Percentiles rank a stretch among this genome's conserved stretches.
These are phyloP conservation scores for Antechinus stuartii DNA, from an alignment of 2,113 vertebrate species.

Conservation along the genomic window DNA sequence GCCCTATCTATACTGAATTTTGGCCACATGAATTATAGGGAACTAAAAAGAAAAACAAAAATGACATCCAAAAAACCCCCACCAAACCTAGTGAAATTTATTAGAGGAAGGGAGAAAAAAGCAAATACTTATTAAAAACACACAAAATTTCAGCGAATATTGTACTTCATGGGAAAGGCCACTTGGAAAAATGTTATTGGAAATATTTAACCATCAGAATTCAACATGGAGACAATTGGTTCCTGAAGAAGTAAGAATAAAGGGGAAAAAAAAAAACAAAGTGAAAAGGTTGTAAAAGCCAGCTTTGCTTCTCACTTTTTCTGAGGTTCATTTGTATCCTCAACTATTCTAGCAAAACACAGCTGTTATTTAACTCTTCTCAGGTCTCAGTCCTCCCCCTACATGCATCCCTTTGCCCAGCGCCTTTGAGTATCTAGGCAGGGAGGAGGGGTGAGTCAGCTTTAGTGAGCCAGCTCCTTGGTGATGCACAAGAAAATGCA, in stretches of 20 bases:
- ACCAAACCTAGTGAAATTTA: background rate
- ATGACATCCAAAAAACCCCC: background rate
- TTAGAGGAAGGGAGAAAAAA: background rate
- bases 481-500: slow-evolving; percentile 23
- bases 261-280: background rate
- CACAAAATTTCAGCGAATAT: background rate
- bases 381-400: background rate
- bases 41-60: background rate
- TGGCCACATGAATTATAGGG: background rate
- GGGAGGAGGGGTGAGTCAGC: slow-evolving; percentile 1
- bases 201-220: background rate
- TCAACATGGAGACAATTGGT: background rate
- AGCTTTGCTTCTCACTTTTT: slow-evolving; percentile 27
- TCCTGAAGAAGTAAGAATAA: background rate
- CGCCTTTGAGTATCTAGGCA: slow-evolving; percentile 34
- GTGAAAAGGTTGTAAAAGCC: background rate
- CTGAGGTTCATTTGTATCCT: background rate
- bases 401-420: background rate
- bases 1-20: background rate
- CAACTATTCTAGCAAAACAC: background rate
- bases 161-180: background rate
- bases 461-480: background rate
- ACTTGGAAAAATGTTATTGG: background rate
- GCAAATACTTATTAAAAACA: too few relatives aligned
- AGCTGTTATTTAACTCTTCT: background rate